Percentiles rank a stretch among this genome's conserved stretches.
Evolutionary conservation across 2,797 vertebrate genomes (phyloP).

Genomic region (Gymnocypris eckloni): DNA sequence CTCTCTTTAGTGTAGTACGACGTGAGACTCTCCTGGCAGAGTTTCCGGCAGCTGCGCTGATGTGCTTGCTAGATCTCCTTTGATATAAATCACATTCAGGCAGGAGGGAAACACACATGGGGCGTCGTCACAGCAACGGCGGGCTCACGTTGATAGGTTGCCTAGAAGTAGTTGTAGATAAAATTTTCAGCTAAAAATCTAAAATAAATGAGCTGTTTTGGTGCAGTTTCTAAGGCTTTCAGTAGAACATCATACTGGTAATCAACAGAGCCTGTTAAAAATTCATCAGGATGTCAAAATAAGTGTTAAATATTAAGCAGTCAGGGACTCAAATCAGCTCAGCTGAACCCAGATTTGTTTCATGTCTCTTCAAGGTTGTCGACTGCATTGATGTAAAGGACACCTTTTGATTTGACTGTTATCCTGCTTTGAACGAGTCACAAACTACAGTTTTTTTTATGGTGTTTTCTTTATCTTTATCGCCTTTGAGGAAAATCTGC

Average conservation of each 20-base stretch:
- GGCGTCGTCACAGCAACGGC: constrained; percentile 46
- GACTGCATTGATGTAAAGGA: constrained; percentile 1
- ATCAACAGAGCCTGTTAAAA: constrained; percentile 36
- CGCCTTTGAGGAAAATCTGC: background rate
- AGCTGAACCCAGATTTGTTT: constrained; percentile 15
- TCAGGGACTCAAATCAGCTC: constrained; percentile 16
- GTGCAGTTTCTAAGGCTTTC: constrained; percentile 18
- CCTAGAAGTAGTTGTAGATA: constrained; percentile 3
- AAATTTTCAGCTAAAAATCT: constrained; percentile 18
- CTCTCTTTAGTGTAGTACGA: constrained; percentile 1
- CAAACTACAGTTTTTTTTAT: background rate
- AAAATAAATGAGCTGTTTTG: constrained; percentile 30
- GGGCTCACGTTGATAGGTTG: constrained; percentile 45
- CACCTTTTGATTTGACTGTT: constrained; percentile 12
- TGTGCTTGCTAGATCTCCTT: constrained; percentile 40
- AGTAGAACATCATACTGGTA: constrained; percentile 15
- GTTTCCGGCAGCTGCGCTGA: constrained; percentile 38
- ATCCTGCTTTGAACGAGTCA: constrained; percentile 13
- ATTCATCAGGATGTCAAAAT: constrained; percentile 31
- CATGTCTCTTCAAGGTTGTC: constrained; percentile 26
- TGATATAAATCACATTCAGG: constrained; percentile 53
- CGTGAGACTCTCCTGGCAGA: background rate
- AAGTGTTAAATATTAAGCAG: constrained; percentile 40
- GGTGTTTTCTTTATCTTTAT: background rate
- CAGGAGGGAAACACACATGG: constrained; percentile 36